phyloP scores from a whole-genome alignment of 2,888 invertebrate species.

The Cremastinae sp. region DNA sequence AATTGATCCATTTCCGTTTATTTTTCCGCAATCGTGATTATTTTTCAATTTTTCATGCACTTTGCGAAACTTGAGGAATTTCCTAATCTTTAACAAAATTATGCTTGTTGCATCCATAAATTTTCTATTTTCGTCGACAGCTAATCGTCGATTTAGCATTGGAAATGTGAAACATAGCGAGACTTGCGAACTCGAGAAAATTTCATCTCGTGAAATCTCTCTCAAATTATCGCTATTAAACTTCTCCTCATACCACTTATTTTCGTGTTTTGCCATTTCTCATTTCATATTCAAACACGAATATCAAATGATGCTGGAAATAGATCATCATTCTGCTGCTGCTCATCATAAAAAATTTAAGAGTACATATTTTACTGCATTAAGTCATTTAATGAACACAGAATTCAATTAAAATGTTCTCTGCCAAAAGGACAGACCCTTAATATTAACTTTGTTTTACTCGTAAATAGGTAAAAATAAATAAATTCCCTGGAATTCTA shows the following conservation, averaged over 20 bases:
- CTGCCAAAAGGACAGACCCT: background rate
- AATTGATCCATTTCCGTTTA: slow-evolving; percentile 30
- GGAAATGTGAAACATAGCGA: background rate
- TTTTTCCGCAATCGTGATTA: slow-evolving; percentile 4
- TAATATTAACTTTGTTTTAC: background rate
- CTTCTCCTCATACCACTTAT: background rate
- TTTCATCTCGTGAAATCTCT: background rate
- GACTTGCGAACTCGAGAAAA: slow-evolving; percentile 11
- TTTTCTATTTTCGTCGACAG: background rate
- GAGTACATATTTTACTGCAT: too few relatives aligned
- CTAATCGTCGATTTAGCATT: background rate
- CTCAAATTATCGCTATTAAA: background rate
- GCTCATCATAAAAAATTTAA: too few relatives aligned
- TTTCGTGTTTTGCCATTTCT: slow-evolving; percentile 37
- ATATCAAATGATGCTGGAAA: slow-evolving; percentile 45
- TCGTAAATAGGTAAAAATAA: too few relatives aligned
- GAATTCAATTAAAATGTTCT: background rate
- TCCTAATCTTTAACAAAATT: background rate
- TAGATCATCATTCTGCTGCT: too few relatives aligned
- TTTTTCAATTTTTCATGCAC: background rate
- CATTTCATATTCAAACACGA: slow-evolving; percentile 18
- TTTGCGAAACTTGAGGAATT: background rate
- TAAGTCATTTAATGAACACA: too few relatives aligned
- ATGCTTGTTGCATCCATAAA: background rate
- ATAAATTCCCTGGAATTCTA: too few relatives aligned